phyloP scores from a whole-genome alignment of 1,140 invertebrate species.

The Drosophila punjabiensis region DNA sequence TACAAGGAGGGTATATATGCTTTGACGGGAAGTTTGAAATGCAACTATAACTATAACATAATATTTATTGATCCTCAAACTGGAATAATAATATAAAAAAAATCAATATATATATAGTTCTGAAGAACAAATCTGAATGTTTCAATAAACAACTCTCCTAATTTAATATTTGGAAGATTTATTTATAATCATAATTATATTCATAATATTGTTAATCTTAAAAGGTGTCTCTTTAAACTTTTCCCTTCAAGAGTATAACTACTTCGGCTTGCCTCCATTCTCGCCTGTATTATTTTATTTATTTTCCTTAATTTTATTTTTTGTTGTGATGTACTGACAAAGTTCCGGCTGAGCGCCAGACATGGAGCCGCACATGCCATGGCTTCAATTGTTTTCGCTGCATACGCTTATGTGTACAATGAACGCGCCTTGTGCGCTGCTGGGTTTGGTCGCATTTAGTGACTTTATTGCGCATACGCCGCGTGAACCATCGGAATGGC shows the following conservation, averaged over 20 bases:
- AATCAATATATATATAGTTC: neutral
- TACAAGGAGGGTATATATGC: neutral
- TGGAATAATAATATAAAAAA: neutral
- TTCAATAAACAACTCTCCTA: neutral
- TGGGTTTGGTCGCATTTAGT: conserved; percentile 50
- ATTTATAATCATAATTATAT: neutral
- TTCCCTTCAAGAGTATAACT: neutral
- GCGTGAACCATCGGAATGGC: conserved; percentile 57
- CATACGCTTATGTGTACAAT: conserved; percentile 61
- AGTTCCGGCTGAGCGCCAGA: conserved; percentile 75
- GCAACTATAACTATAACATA: neutral
- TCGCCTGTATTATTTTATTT: conserved; percentile 4
- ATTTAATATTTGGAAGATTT: too few species aligned
- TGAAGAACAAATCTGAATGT: neutral
- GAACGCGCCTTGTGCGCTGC: conserved; percentile 60
- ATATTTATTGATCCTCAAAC: neutral
- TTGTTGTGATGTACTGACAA: conserved; percentile 39
- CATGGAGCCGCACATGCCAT: conserved; percentile 39
- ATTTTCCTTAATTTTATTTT: conserved; percentile 19
- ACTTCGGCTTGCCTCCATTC: neutral
- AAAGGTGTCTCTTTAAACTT: neutral
- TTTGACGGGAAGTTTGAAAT: neutral
- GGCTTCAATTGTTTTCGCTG: conserved; percentile 37
- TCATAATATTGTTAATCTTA: too few species aligned
- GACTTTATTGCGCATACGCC: conserved; percentile 75